These are phyloP conservation scores for Pandemis heparana DNA, from an alignment of 2,888 invertebrate species.

Conservation along the genomic window DNA sequence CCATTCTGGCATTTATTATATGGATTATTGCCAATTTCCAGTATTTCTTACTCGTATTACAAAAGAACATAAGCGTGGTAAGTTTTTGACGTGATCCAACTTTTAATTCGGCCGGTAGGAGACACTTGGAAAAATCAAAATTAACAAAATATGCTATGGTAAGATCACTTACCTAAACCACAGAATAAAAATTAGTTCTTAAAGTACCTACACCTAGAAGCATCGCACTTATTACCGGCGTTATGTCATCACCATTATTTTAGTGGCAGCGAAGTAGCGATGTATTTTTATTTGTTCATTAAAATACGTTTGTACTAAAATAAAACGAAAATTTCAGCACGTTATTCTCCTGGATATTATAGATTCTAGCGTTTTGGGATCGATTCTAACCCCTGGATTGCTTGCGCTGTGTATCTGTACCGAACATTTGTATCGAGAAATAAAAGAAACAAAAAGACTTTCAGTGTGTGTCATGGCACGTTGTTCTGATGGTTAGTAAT, in stretches of 20 bases:
- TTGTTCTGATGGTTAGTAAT: slow-evolving; percentile 15
- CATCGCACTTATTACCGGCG: too few species aligned
- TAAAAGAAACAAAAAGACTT: slow-evolving; percentile 18
- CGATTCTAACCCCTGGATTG: neutral
- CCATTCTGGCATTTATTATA: neutral
- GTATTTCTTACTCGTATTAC: neutral
- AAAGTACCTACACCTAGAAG: too few species aligned
- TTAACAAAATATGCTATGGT: too few species aligned
- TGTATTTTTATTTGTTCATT: too few species aligned
- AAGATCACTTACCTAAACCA: too few species aligned
- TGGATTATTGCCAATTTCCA: slow-evolving; percentile 6
- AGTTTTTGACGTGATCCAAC: neutral
- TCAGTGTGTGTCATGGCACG: slow-evolving; percentile 13
- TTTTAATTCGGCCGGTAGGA: too few species aligned
- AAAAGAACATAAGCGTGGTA: neutral
- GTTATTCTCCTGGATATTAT: neutral
- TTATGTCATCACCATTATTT: too few species aligned
- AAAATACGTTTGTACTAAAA: neutral
- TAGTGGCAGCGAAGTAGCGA: too few species aligned
- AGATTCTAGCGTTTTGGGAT: neutral
- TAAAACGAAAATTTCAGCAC: neutral
- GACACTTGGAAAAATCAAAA: too few species aligned
- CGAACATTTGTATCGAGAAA: slow-evolving; percentile 10
- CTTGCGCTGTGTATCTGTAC: neutral
- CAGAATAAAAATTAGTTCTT: too few species aligned